These are phyloP conservation scores for Leptonema lineaticorne DNA, from an alignment of 1,140 invertebrate genomes.

Conservation along the genomic window DNA sequence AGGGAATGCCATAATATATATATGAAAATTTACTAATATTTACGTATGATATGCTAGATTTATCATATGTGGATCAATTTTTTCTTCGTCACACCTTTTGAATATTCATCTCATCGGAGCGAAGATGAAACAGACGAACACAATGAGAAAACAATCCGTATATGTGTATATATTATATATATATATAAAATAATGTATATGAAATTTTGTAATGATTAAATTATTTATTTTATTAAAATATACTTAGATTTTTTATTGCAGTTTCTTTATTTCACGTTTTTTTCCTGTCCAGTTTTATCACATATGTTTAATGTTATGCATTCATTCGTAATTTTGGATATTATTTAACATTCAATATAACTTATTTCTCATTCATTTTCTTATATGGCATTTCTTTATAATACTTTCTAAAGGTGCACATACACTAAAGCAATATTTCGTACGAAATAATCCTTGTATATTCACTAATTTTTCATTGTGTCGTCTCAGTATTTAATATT, in stretches of 20 bases:
- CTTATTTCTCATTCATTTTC: background rate
- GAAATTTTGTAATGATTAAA: background rate
- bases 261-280: background rate
- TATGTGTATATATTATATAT: background rate
- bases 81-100: too few relatives aligned
- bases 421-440: background rate
- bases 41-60: too few relatives aligned
- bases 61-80: too few relatives aligned
- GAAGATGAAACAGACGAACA: background rate
- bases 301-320: background rate
- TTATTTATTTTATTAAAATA: background rate
- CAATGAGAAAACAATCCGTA: background rate
- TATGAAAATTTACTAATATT: too few relatives aligned
- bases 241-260: background rate
- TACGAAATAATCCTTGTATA: too few relatives aligned
- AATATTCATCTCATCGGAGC: background rate
- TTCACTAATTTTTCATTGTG: too few relatives aligned
- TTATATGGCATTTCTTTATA: conserved; percentile 3
- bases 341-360: background rate
- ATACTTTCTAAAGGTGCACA: background rate
- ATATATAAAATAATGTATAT: background rate
- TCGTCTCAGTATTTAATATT: background rate
- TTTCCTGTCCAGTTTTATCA: background rate
- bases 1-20: too few relatives aligned
- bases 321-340: background rate